Percentiles rank a stretch among this genome's conserved stretches.
phyloP scores from a whole-genome alignment of 2,113 vertebrate genomes.

The Colossoma macropomum region DNA sequence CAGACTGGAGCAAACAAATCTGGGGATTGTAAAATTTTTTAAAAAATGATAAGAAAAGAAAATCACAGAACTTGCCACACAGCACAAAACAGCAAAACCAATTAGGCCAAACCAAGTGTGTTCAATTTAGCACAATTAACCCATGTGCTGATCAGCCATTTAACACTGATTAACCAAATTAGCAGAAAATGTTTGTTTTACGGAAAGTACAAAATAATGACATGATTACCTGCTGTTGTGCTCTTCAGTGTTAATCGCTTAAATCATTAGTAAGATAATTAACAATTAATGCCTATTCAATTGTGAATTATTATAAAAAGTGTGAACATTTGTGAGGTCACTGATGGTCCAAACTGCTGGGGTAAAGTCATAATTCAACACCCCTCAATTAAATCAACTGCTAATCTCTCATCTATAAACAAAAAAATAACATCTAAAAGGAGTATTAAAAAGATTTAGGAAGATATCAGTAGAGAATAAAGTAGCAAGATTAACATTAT shows the following conservation, averaged over 20 bases:
- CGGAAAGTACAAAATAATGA: conserved; percentile 69
- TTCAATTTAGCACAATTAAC: conserved; percentile 28
- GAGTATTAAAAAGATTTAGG: background rate
- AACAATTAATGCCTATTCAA: conserved; percentile 81
- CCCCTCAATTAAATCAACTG: background rate
- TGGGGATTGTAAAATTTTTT: too few relatives aligned
- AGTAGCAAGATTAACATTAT: background rate
- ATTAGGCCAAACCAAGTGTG: conserved; percentile 13
- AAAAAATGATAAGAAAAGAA: background rate
- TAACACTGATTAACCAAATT: conserved; percentile 80
- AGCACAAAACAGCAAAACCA: conserved; percentile 48
- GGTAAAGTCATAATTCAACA: conserved; percentile 44
- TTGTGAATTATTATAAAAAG: conserved; percentile 76
- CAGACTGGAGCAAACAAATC: too few relatives aligned
- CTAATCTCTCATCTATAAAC: background rate
- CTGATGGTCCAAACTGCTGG: conserved; percentile 67
- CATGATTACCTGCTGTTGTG: conserved; percentile 60
- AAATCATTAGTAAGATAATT: conserved; percentile 76
- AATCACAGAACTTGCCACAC: background rate
- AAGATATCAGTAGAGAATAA: conserved; percentile 1
- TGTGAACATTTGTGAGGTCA: conserved; percentile 76
- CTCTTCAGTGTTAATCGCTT: conserved; percentile 61
- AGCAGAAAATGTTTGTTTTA: conserved; percentile 75
- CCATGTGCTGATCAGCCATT: conserved; percentile 77
- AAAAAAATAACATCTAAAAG: background rate